These are phyloP conservation scores for Mellivora capensis DNA, from an alignment of 2,113 vertebrate genomes.

Conservation along the genomic window DNA sequence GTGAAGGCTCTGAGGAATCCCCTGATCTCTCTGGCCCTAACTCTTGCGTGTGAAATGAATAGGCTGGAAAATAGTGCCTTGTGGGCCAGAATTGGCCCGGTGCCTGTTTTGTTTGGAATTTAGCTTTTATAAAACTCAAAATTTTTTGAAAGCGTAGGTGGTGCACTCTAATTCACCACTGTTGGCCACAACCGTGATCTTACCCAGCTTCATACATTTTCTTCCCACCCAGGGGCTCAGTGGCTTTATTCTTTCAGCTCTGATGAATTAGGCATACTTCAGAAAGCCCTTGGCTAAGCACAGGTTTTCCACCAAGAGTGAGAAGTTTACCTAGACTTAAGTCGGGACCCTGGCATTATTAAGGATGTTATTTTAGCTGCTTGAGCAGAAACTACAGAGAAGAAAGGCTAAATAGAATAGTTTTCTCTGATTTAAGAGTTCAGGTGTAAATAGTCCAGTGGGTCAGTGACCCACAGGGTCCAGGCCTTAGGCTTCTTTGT, in stretches of 20 bases:
- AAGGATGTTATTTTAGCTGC: neutral
- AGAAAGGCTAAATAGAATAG: neutral
- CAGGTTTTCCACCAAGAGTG: neutral
- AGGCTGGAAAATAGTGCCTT: neutral
- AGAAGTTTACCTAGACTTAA: neutral
- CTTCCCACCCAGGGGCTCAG: neutral
- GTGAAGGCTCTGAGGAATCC: neutral
- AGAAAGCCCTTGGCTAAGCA: neutral
- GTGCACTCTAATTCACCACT: accelerated
- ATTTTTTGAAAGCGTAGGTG: neutral
- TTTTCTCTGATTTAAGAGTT: neutral
- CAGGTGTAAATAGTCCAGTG: neutral
- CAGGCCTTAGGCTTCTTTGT: neutral
- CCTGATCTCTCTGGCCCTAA: neutral
- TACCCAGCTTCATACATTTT: neutral
- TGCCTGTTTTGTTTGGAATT: neutral
- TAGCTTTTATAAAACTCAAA: neutral
- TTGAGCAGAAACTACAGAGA: neutral
- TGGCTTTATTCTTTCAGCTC: neutral
- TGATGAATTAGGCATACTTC: neutral
- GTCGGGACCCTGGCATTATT: neutral
- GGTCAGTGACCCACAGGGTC: neutral
- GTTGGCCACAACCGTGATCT: neutral
- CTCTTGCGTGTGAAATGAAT: neutral
- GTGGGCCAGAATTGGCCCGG: neutral